Evolutionary conservation across 92 coral and sea anemone species (phyloP), one percentile per base, ranked within the genome.

Genomic region (Phenganax stokvisi): DNA sequence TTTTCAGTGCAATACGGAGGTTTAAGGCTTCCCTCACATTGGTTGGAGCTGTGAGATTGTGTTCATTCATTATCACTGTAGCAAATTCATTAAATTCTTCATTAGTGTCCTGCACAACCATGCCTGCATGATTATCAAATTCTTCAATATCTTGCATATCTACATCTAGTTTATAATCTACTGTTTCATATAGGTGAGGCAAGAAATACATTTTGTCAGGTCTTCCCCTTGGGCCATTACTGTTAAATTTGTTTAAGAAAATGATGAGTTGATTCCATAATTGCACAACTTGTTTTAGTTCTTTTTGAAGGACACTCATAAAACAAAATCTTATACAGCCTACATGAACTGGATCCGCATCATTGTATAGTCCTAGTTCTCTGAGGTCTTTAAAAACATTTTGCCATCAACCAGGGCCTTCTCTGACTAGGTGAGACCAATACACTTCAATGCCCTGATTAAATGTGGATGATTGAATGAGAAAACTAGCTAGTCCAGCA

Each of bases 401-500:
- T 10, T 30, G 9, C 74, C 81, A 83, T 62, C 85, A 83, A 11
- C 81, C 85, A 12, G 72, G 72, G 11, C 85, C 81, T 31, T 71
- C 81, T 16, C 64, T 71, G n/a, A 71, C 25, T 12, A 82, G 51
- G 20, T 82, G 80, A 15, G 85, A 82, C 85, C 85, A 73, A 55
- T 82, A 82, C 12, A 56, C 85, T 71, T 82, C 81, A 16, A 82
- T 82, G 56, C 81, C 27, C 58, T 82, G 85, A 61, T 82, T 82
- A 6, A 80, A 56, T 37, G 80, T 82, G 15, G 80, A 71, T 58
- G 12, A 20, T n/a, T 76, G 58, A 6, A 55, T 57, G 60, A 74
- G 68, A 80, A 80, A 61, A 54, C 83, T 10, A 20, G 44, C 67
- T 16, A 52, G 29, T 54, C 82, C 85, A 63, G 63, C 56, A 81